These are phyloP conservation scores for Rhabdophis nuchalis DNA, from an alignment of 2,797 vertebrate genomes.

Conservation along the genomic window DNA sequence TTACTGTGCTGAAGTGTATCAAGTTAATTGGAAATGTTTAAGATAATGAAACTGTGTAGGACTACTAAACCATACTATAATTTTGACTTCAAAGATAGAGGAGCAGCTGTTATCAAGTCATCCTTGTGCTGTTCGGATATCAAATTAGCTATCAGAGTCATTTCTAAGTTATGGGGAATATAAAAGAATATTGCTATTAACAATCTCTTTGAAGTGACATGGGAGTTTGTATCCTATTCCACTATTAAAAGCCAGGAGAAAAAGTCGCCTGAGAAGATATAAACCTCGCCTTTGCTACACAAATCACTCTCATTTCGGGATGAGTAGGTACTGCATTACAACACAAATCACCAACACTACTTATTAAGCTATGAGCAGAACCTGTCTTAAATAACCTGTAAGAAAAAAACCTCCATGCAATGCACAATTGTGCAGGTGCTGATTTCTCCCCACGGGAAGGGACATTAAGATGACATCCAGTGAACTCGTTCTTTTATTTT, in stretches of 20 bases:
- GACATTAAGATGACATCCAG: neutral
- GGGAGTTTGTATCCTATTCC: neutral
- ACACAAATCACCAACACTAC: neutral
- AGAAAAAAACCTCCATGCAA: neutral
- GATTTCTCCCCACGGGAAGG: no score
- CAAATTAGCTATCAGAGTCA: neutral
- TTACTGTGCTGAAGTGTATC: neutral
- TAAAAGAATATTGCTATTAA: neutral
- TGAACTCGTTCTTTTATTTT: neutral
- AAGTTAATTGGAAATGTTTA: neutral
- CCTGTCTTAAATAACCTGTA: neutral
- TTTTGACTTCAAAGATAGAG: neutral
- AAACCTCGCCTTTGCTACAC: neutral
- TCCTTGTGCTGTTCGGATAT: neutral
- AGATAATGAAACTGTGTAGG: neutral
- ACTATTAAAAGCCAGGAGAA: neutral
- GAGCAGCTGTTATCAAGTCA: neutral
- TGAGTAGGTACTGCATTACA: neutral
- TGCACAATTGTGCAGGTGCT: neutral
- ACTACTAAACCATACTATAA: neutral
- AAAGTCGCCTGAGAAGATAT: neutral
- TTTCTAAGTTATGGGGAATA: neutral
- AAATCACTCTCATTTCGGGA: neutral
- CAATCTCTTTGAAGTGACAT: neutral
- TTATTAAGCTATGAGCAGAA: neutral